Evolutionary conservation across 1,140 invertebrate species (phyloP).

Genomic region (Muscidifurax raptorellus): DNA sequence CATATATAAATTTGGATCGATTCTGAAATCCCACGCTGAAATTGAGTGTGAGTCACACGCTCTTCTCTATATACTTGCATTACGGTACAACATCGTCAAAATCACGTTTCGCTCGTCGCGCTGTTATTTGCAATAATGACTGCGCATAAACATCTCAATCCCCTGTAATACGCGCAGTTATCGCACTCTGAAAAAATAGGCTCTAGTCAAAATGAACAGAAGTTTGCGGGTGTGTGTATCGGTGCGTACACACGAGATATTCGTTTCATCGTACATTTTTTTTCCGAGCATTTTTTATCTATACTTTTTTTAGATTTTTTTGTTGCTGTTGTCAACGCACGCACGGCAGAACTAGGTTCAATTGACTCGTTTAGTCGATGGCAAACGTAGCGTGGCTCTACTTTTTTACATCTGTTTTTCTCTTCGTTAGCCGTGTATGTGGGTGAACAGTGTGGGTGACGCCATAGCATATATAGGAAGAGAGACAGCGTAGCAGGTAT

Average conservation of each 20-base stretch:
- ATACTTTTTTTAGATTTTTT: not conserved
- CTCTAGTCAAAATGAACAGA: not conserved
- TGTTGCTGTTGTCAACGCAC: not conserved
- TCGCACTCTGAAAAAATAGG: not conserved
- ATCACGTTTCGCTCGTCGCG: not conserved
- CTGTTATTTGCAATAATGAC: not conserved
- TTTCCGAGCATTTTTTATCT: not conserved
- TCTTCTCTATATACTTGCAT: not conserved
- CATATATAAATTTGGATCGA: conserved; percentile 6
- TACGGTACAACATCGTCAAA: too few relatives aligned
- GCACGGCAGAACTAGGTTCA: conserved; percentile 9
- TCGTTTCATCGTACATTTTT: not conserved
- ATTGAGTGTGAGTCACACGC: not conserved
- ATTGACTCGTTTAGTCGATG: conserved; percentile 1
- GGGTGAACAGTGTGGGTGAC: not conserved
- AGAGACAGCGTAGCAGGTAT: not conserved
- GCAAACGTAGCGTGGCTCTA: not conserved
- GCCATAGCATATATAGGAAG: too few relatives aligned
- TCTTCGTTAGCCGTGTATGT: not conserved
- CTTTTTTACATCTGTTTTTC: not conserved
- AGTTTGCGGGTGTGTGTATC: not conserved
- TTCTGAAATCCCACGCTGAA: not conserved
- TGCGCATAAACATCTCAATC: too few relatives aligned
- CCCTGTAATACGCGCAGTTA: not conserved
- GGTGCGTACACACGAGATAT: not conserved